phyloP scores from a whole-genome alignment of 2,113 vertebrate species.

The Excalfactoria chinensis region DNA sequence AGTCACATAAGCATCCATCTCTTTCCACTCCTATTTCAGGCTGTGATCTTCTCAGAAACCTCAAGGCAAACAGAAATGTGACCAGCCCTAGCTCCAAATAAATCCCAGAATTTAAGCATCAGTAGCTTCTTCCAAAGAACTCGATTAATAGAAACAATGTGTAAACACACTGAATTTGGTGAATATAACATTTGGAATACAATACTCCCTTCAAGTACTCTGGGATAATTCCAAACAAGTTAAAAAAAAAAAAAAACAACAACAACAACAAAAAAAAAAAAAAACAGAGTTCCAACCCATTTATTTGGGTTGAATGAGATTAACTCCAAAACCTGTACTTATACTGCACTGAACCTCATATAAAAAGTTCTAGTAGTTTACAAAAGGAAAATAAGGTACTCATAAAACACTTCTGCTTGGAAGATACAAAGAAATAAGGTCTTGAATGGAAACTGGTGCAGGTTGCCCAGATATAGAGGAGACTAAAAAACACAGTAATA shows the following conservation, averaged over 20 bases:
- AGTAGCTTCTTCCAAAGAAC: not conserved
- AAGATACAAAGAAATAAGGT: not conserved
- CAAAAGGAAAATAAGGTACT: not conserved
- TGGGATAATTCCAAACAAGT: not conserved
- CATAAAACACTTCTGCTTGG: not conserved
- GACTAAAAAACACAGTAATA: not conserved
- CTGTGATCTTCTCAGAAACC: not conserved
- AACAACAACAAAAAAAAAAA: too few relatives aligned
- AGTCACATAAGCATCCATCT: not conserved
- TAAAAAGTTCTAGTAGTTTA: not conserved
- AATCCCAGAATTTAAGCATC: not conserved
- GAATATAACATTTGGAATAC: not conserved
- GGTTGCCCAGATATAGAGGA: not conserved
- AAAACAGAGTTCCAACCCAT: not conserved
- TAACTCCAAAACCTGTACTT: not conserved
- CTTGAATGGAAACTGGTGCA: not conserved
- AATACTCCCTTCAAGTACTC: not conserved
- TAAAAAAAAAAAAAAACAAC: too few relatives aligned
- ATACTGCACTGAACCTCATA: fast-evolving
- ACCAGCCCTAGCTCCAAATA: not conserved
- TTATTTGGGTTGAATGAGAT: not conserved
- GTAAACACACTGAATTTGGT: not conserved
- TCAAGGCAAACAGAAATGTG: not conserved
- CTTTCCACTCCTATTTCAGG: not conserved
- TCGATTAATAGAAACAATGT: not conserved